Percentiles rank a stretch among this genome's conserved stretches.
These are phyloP conservation scores for Triplophysa dalaica DNA, from an alignment of 2,113 vertebrate species.

Conservation along the genomic window DNA sequence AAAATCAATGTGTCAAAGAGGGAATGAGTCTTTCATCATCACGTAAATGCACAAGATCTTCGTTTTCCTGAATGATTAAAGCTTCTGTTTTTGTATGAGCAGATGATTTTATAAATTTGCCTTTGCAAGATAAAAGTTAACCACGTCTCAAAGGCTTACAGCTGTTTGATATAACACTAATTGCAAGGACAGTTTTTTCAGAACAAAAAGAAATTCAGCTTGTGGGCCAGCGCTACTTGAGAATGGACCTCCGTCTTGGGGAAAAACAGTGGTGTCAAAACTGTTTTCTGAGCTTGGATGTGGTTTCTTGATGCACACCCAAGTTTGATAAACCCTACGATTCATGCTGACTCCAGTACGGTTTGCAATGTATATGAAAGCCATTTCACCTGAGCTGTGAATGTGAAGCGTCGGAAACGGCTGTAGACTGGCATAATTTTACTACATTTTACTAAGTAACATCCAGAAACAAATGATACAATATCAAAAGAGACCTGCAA, in stretches of 20 bases:
- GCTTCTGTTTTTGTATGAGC: not conserved
- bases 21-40: not conserved
- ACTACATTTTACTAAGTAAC: too few relatives aligned
- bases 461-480: too few relatives aligned
- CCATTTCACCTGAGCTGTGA: too few relatives aligned
- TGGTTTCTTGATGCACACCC: not conserved
- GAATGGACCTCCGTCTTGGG: not conserved
- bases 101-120: not conserved
- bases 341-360: too few relatives aligned
- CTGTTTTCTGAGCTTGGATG: not conserved
- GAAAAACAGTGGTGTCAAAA: too few relatives aligned
- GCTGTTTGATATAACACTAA: not conserved
- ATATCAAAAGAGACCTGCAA: too few relatives aligned
- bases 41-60: not conserved
- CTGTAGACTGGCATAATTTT: too few relatives aligned
- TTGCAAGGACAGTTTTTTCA: not conserved
- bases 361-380: too few relatives aligned
- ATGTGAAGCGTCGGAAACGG: too few relatives aligned
- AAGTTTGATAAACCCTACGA: too few relatives aligned
- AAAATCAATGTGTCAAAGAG: constrained; percentile 9
- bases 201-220: not conserved
- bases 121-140: not conserved
- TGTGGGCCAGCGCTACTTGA: not conserved
- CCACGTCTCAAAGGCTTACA: not conserved
- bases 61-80: not conserved